These are phyloP conservation scores for Talpa occidentalis DNA, from an alignment of 2,113 vertebrate genomes.

Conservation along the genomic window DNA sequence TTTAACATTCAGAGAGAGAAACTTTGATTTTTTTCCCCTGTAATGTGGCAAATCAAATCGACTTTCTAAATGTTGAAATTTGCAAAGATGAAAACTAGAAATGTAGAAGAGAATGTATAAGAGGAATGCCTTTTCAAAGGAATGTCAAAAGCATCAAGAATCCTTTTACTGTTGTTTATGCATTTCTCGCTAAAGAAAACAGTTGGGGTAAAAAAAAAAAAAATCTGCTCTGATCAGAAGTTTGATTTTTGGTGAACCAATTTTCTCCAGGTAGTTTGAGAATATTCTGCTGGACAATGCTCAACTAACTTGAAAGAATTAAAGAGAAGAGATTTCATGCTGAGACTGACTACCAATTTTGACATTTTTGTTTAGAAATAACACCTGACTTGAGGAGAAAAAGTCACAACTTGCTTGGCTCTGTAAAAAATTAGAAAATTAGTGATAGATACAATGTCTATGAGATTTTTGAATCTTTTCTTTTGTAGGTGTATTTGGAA, in stretches of 20 bases:
- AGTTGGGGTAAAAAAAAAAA: fast-evolving
- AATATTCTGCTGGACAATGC: neutral
- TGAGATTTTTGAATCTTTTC: neutral
- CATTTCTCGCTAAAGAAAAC: neutral
- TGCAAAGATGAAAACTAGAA: slow-evolving; percentile 15
- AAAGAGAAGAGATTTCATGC: neutral
- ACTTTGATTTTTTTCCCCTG: neutral
- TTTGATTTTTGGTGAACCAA: neutral
- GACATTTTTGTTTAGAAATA: slow-evolving; percentile 41
- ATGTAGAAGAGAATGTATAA: neutral
- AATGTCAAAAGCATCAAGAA: neutral
- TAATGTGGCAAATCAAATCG: neutral
- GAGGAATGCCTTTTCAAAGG: neutral
- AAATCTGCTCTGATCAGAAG: neutral
- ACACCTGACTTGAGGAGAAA: neutral
- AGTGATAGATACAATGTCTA: neutral
- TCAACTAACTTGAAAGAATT: neutral
- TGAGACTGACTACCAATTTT: neutral
- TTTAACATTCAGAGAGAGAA: slow-evolving; percentile 45
- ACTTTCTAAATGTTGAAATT: slow-evolving; percentile 25
- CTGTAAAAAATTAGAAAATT: neutral
- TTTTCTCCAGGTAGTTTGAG: neutral
- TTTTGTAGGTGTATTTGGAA: neutral
- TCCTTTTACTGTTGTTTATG: neutral
- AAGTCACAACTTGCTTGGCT: neutral